Conservation (phyloP, 2,888 invertebrate species). For the Chrysolina oricalcia region DNA sequence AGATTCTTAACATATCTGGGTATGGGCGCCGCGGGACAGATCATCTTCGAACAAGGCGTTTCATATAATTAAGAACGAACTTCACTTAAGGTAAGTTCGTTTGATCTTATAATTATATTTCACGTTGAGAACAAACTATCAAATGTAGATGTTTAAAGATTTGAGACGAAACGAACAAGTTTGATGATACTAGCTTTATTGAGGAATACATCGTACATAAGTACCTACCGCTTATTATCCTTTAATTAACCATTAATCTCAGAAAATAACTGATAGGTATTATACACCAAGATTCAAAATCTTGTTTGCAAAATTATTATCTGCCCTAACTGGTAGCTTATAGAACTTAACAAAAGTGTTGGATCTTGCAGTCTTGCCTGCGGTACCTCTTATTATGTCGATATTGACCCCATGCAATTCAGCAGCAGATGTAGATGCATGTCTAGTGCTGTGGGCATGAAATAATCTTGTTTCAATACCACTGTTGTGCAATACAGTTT, state of each 20-base stretch:
- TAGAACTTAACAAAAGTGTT: conserved; percentile 17
- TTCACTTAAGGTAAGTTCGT: too few species aligned
- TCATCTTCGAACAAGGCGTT: too few species aligned
- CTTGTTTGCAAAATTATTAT: too few species aligned
- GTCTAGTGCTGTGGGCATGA: conserved; percentile 15
- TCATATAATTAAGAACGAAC: too few species aligned
- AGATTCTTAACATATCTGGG: too few species aligned
- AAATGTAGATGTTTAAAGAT: too few species aligned
- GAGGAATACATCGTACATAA: neutral
- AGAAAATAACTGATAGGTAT: neutral
- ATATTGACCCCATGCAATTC: conserved; percentile 20
- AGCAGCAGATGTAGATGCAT: conserved; percentile 22
- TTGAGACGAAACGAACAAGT: conserved; percentile 19
- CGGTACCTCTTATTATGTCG: conserved; percentile 15
- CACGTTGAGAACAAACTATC: too few species aligned
- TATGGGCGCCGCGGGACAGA: too few species aligned
- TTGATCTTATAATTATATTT: too few species aligned
- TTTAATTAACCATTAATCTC: neutral
- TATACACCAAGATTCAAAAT: conserved; percentile 2
- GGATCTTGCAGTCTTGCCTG: conserved; percentile 5
- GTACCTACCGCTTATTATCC: neutral
- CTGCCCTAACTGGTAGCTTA: too few species aligned
- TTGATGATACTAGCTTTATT: neutral
- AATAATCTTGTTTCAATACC: conserved; percentile 6
- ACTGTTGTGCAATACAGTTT: conserved; percentile 4